Evolutionary conservation across 2,888 invertebrate genomes (phyloP).

Genomic region (Seira sanloemensis): DNA sequence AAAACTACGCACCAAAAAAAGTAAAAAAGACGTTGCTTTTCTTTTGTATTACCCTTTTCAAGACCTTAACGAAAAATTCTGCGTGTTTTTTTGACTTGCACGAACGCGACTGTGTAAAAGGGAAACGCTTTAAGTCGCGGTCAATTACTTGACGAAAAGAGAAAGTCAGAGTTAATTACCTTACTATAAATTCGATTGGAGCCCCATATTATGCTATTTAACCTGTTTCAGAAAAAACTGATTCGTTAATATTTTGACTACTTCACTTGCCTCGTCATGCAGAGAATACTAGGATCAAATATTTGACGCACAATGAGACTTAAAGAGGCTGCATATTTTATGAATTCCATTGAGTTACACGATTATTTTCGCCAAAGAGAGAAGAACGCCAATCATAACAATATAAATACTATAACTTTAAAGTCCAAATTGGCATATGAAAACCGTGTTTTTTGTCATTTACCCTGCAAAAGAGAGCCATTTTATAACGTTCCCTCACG

Average conservation of each 20-base stretch:
- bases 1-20: conserved; percentile 47
- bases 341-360: conserved; percentile 15
- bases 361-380: conserved; percentile 54
- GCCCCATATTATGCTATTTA: conserved; percentile 57
- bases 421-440: conserved; percentile 65
- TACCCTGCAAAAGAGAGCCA: conserved; percentile 71
- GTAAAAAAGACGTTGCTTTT: neutral
- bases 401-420: conserved; percentile 40
- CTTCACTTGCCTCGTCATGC: conserved; percentile 30
- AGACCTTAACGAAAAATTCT: neutral
- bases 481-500: conserved; percentile 49
- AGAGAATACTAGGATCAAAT: conserved; percentile 39
- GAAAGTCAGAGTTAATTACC: conserved; percentile 7
- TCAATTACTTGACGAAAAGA: conserved; percentile 35
- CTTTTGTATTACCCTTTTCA: conserved; percentile 43
- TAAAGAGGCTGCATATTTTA: conserved; percentile 54
- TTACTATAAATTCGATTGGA: conserved; percentile 44
- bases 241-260: conserved; percentile 16
- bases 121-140: conserved; percentile 43
- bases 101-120: conserved; percentile 57
- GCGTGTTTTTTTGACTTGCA: conserved; percentile 31
- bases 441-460: conserved; percentile 67
- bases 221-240: neutral
- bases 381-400: conserved; percentile 59
- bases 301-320: conserved; percentile 45